Conservation (phyloP, 2,888 invertebrate genomes). For the Lapara coniferarum region DNA sequence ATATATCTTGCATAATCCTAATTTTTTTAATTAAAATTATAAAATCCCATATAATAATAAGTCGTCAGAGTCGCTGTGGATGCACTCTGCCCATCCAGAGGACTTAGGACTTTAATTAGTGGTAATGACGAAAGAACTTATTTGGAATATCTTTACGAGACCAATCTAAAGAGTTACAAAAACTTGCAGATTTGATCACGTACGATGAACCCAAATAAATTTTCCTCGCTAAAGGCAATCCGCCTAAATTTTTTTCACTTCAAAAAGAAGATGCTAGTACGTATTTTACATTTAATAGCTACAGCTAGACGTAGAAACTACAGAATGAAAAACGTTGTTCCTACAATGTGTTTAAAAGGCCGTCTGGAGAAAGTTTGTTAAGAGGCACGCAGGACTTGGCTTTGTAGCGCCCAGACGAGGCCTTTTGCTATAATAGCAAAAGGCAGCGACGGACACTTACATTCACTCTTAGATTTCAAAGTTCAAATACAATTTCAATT, state of each 20-base stretch:
- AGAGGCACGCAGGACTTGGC: conserved; percentile 20
- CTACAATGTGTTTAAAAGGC: conserved; percentile 22
- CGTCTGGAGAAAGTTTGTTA: conserved; percentile 22
- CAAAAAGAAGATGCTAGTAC: background rate
- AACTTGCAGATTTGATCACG: too few species aligned
- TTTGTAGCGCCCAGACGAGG: conserved; percentile 12
- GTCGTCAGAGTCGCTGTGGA: too few species aligned
- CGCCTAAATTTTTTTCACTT: background rate
- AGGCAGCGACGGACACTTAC: conserved; percentile 13
- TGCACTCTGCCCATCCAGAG: too few species aligned
- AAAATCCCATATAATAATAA: too few species aligned
- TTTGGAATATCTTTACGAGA: too few species aligned
- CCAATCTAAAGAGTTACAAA: too few species aligned
- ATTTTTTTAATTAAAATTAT: too few species aligned
- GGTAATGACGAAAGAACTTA: too few species aligned
- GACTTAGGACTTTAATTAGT: too few species aligned
- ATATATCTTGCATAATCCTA: too few species aligned
- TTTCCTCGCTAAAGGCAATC: too few species aligned
- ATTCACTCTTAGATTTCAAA: conserved; percentile 9
- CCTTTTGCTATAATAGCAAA: conserved; percentile 1
- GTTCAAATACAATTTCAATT: conserved; percentile 5
- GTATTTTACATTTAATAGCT: background rate
- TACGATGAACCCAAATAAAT: too few species aligned
- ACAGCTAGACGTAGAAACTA: background rate
- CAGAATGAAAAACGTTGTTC: conserved; percentile 6